Base-by-base conservation (phyloP, 2,888 invertebrate species). In the Drosophila siamana region DNA sequence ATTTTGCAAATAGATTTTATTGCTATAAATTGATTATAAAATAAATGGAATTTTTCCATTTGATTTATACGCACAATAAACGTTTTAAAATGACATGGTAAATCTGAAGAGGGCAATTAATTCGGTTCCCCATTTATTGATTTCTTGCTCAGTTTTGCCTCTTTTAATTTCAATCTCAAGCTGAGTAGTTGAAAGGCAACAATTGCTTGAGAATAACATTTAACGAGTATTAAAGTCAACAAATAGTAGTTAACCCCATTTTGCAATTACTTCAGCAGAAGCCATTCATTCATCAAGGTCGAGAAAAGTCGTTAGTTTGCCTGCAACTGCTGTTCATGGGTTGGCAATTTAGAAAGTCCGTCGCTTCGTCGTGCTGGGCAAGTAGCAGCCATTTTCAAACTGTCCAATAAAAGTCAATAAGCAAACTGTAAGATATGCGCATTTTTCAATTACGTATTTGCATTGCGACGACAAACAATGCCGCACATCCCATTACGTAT, bases 391-490 rank as follows among this genome's bases (percentile, higher is more conserved):
- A 40, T 50, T 70, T 52, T 61, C 65, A 24, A 80, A 61, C 77
- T 88, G 85, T 88, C 89, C 79, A 85, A 85, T 85, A 88, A 73
- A 85, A 74, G 89, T 88, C 85, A 85, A 85, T 83, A 83, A 79
- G 86, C 69, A 61, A 69, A 52, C 52, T 74, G 64, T 74, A 78
- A 85, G 83, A 77, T 77, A 74, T 88, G 83, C 74, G 80, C 70
- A 86, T 80, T 88, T 83, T 83, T 82, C 83, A 83, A 83, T 83
- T 83, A 88, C 83, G 76, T 72, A 83, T 79, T 79, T 77, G 69
- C 52, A 71, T 68, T 61, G 62, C 59, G 51, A 67, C 52, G 59
- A 47, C 57, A 47, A 69, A 59, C 78, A 69, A 73, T 73, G 69
- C 33, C 43, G 8, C 16, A 41, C 54, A 51, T 33, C 51, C 43